A percentile compares a stretch with the other conserved stretches of the same genome.
These are phyloP conservation scores for Equus przewalskii DNA, from an alignment of 2,113 vertebrate species.

Conservation along the genomic window DNA sequence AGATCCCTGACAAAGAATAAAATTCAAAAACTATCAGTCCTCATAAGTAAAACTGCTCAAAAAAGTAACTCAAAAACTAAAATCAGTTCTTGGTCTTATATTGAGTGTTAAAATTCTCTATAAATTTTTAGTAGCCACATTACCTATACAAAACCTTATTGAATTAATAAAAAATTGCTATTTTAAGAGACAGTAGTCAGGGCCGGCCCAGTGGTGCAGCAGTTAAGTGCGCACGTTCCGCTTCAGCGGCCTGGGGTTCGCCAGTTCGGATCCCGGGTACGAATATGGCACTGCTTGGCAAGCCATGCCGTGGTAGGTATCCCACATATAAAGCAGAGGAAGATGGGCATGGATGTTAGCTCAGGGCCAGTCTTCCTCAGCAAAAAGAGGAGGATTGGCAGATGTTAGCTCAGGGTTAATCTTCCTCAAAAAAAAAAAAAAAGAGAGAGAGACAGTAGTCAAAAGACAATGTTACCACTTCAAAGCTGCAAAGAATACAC, in stretches of 20 bases:
- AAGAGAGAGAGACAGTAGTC: slow-evolving; percentile 50
- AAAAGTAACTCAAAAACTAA: slow-evolving; percentile 43
- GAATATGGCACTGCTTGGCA: no score
- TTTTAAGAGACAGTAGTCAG: slow-evolving; percentile 72
- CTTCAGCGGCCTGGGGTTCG: no score
- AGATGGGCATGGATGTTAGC: no score
- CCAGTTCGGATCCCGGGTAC: no score
- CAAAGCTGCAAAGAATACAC: not conserved
- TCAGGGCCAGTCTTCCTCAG: no score
- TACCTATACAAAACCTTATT: not conserved
- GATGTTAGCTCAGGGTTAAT: no score
- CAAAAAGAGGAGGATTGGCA: no score
- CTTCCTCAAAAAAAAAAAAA: no score
- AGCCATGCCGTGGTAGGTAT: no score
- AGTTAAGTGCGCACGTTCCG: no score
- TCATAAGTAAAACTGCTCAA: not conserved
- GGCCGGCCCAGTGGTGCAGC: no score
- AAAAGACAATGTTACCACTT: slow-evolving; percentile 52
- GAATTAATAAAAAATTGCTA: slow-evolving; percentile 69
- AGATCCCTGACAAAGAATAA: slow-evolving; percentile 19
- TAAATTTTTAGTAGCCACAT: slow-evolving; percentile 61
- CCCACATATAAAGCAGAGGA: no score
- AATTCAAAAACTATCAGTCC: slow-evolving; percentile 30
- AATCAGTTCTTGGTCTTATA: slow-evolving; percentile 47
- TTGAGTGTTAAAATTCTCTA: slow-evolving; percentile 40